These are phyloP conservation scores for Dasypolia templi DNA, from an alignment of 2,888 invertebrate genomes.

Conservation along the genomic window DNA sequence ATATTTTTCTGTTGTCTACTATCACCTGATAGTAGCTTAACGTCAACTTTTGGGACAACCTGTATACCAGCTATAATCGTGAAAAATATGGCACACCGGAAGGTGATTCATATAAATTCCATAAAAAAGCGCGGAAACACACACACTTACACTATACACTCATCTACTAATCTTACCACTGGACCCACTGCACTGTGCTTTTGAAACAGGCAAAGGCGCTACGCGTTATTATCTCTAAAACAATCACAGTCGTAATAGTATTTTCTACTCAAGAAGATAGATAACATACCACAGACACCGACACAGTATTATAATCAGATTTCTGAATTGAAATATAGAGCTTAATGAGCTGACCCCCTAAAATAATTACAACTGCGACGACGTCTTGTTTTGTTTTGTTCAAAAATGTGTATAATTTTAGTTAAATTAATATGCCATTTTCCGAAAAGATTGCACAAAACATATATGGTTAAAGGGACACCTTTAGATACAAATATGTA, in stretches of 20 bases:
- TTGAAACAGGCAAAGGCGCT: background rate
- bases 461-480: too few species aligned
- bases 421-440: background rate
- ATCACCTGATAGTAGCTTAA: too few species aligned
- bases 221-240: background rate
- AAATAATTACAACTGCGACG: background rate
- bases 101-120: background rate
- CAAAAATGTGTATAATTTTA: background rate
- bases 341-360: background rate
- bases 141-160: background rate
- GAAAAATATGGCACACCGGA: background rate
- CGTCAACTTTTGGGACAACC: too few species aligned
- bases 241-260: background rate
- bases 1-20: too few species aligned
- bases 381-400: background rate
- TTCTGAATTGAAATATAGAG: background rate
- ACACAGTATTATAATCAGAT: background rate
- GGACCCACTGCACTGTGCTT: background rate
- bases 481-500: background rate
- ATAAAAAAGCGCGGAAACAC: background rate
- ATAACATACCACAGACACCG: too few species aligned
- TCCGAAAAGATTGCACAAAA: background rate
- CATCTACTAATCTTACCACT: background rate
- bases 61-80: background rate
- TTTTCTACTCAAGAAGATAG: background rate